Evolutionary conservation across 2,113 vertebrate species (phyloP).

Genomic region (Pantherophis guttatus): DNA sequence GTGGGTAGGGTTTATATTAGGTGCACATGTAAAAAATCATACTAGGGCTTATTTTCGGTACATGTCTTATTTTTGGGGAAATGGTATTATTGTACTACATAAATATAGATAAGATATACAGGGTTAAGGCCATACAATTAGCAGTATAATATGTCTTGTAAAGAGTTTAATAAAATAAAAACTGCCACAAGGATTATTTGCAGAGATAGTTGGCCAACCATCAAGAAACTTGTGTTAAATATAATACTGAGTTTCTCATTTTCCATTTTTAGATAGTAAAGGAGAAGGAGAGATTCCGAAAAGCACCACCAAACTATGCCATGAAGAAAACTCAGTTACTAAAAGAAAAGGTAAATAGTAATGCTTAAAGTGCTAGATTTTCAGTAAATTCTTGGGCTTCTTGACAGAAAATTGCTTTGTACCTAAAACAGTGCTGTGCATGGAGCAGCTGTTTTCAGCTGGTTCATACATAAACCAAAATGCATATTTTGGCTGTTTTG

Average conservation of each 20-base stretch:
- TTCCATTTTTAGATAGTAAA: slow-evolving; percentile 88
- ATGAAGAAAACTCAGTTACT: slow-evolving; percentile 98
- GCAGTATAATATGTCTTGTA: background rate
- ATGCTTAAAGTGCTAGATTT: background rate
- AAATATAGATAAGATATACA: background rate
- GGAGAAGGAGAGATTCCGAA: slow-evolving; percentile 96
- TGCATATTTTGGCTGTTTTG: background rate
- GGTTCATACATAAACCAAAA: background rate
- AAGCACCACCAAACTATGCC: slow-evolving; percentile 96
- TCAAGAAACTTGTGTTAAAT: background rate
- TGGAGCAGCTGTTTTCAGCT: background rate
- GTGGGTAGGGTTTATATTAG: too few relatives aligned
- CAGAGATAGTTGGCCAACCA: background rate
- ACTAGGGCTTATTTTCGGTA: too few relatives aligned
- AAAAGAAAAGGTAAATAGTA: slow-evolving; percentile 90
- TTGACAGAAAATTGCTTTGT: background rate
- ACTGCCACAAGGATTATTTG: background rate
- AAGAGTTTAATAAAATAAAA: background rate
- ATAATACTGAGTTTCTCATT: slow-evolving; percentile 3
- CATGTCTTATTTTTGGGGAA: too few relatives aligned
- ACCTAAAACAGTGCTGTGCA: background rate
- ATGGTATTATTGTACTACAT: background rate
- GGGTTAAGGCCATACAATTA: background rate
- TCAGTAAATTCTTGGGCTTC: background rate
- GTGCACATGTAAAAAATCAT: too few relatives aligned